Conservation (phyloP, 2,888 invertebrate genomes). For the Chymomyza caudatula region DNA sequence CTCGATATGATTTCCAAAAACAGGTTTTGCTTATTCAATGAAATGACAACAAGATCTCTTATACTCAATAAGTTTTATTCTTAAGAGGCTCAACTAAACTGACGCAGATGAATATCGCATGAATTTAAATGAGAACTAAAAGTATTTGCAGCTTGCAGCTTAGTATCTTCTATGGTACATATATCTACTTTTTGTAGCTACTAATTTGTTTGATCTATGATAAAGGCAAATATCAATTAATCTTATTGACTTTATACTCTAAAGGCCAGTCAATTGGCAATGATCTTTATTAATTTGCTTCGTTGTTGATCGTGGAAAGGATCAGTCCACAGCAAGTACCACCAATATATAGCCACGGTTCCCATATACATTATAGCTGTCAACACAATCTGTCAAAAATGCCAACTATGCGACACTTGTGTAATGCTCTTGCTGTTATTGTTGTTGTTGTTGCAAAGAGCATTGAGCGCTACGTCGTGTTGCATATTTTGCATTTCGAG, state of each 20-base stretch:
- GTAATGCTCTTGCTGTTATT: slow-evolving; percentile 22
- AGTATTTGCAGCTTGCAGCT: background rate
- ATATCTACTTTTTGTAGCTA: no score
- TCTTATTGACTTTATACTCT: background rate
- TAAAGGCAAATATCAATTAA: background rate
- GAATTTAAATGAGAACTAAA: background rate
- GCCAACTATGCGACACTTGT: slow-evolving; percentile 65
- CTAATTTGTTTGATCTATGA: background rate
- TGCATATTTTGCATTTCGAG: slow-evolving; percentile 68
- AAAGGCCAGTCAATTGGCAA: background rate
- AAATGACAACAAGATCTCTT: no score
- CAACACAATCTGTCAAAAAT: slow-evolving; percentile 59
- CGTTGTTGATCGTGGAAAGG: background rate
- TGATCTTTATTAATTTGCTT: background rate
- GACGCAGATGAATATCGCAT: no score
- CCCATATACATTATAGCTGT: background rate
- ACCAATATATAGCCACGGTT: background rate
- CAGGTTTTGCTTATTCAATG: no score
- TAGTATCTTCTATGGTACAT: no score
- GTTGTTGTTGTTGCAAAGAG: slow-evolving; percentile 39
- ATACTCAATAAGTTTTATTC: no score
- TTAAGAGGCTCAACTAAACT: no score
- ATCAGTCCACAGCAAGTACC: background rate
- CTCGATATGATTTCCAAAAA: no score
- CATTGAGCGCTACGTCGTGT: slow-evolving; percentile 65